Evolutionary conservation across 2,888 invertebrate species (phyloP), one percentile per base, ranked within the genome.

Genomic region (Epinotia ramella): DNA sequence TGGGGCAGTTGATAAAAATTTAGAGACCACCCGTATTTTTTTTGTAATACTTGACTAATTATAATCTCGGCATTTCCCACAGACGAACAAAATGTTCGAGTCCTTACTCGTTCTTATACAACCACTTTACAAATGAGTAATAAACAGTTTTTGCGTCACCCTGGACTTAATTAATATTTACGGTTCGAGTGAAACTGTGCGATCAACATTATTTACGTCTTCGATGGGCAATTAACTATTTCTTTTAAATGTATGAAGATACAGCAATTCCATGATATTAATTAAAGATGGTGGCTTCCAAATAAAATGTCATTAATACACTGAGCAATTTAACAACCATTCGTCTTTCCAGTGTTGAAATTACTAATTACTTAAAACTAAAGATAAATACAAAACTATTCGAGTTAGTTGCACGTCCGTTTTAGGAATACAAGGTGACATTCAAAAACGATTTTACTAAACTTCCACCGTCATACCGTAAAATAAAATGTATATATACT

Each of bases 311-410:
- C 75, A 81, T 82, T 76, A 83, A 79, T 67, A 78, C 81, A 81
- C 80, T 85, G 85, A 89, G 86, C 87, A 86, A 78, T 81, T 78
- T 86, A 84, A 86, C 84, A 87, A 87, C 84, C 80, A 81, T 84
- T 73, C 82, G 78, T 83, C 79, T 81, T 81, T 84, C 81, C 79
- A 78, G 82, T 79, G 81, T 79, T 76, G 77, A 78, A 80, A 80
- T 85, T 79, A 78, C 83, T 83, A 83, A 78, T 80, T 80, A 83
- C 82, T 81, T 84, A 83, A 76, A 83, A 79, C 82, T 88, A 87
- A 79, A 76, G 80, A 85, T 86, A 89, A 86, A 87, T 88, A 87
- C 77, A 80, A 83, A 82, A 86, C 81, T 90, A 91, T 92, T 92
- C 91, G 89, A 91, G 90, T 89, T 88, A 86, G 83, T 86, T 84